Evolutionary conservation across 2,888 invertebrate genomes (phyloP).

Genomic region (Phlogophora meticulosa): DNA sequence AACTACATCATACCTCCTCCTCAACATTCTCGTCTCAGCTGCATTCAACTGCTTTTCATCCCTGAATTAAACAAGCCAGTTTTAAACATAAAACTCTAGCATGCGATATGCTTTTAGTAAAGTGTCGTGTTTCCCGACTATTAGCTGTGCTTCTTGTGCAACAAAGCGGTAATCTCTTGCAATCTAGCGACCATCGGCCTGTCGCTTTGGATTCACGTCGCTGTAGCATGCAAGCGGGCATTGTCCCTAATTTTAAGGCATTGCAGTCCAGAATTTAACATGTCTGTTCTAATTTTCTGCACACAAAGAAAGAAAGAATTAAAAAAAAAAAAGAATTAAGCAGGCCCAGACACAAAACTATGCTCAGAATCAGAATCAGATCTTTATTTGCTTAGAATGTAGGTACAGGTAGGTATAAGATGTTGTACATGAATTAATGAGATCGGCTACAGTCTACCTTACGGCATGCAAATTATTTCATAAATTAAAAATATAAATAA

Average conservation of each 20-base stretch:
- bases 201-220: conserved; percentile 32
- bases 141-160: conserved; percentile 8
- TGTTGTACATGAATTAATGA: too few species aligned
- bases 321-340: too few species aligned
- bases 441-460: too few species aligned
- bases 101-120: neutral
- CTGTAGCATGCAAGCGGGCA: conserved; percentile 23
- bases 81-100: neutral
- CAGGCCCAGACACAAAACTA: too few species aligned
- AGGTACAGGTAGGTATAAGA: too few species aligned
- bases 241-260: neutral
- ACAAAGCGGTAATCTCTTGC: conserved; percentile 16
- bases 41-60: too few species aligned
- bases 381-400: too few species aligned
- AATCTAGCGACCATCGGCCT: conserved; percentile 22
- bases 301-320: neutral
- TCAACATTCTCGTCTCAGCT: too few species aligned
- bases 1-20: too few species aligned
- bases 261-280: neutral
- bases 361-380: too few species aligned
- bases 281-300: neutral
- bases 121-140: conserved; percentile 9
- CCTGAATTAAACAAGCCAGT: neutral
- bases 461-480: too few species aligned
- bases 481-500: too few species aligned